phyloP scores from a whole-genome alignment of 2,113 vertebrate genomes.

The Fukomys damarensis region DNA sequence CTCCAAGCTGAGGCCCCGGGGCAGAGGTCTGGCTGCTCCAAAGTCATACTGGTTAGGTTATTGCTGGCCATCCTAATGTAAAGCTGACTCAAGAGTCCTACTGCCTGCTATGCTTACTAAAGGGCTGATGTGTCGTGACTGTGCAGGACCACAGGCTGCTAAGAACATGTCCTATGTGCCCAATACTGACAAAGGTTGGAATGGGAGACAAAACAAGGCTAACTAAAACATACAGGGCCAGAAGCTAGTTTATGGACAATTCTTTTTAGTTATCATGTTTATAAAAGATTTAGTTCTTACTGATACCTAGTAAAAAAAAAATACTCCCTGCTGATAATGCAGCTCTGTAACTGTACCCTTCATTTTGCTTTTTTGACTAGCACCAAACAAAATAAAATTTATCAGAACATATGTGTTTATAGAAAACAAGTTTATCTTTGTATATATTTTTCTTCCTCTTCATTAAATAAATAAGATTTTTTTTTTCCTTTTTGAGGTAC shows the following conservation, averaged over 20 bases:
- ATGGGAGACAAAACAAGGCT: neutral
- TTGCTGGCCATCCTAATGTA: neutral
- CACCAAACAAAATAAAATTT: constrained; percentile 13
- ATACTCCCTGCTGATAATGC: neutral
- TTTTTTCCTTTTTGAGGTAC: neutral
- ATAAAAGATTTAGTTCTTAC: neutral
- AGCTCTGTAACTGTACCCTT: neutral
- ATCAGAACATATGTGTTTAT: neutral
- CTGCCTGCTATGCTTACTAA: neutral
- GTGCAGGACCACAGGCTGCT: neutral
- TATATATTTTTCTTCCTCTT: neutral
- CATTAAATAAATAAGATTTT: neutral
- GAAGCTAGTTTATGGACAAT: neutral
- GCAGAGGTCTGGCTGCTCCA: neutral
- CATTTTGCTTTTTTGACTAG: neutral
- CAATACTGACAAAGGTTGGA: neutral
- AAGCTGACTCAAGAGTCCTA: neutral
- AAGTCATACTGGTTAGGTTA: neutral
- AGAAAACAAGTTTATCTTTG: neutral
- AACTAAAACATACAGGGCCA: neutral
- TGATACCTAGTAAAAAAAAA: neutral
- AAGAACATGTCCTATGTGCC: neutral
- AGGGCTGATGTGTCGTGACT: neutral
- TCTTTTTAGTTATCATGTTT: neutral
- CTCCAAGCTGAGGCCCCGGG: neutral